These are phyloP conservation scores for Rhea americana DNA, from an alignment of 2,113 vertebrate genomes.

Conservation along the genomic window DNA sequence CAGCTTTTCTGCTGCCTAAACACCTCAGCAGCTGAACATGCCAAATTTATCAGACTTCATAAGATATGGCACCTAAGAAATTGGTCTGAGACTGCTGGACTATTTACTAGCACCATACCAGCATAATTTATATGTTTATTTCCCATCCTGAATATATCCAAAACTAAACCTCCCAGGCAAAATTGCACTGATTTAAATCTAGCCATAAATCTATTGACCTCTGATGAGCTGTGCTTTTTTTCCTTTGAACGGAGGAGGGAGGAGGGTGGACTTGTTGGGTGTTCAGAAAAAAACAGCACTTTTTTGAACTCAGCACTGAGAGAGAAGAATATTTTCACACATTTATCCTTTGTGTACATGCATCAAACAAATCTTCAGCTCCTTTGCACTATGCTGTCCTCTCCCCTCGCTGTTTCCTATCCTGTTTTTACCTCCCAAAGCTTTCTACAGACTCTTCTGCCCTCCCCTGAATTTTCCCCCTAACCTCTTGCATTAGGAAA, in stretches of 20 bases:
- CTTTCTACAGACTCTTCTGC: background rate
- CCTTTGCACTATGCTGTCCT: background rate
- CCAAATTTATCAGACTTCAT: slow-evolving; percentile 58
- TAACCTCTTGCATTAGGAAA: background rate
- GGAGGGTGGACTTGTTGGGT: background rate
- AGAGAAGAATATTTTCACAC: background rate
- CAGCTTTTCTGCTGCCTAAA: slow-evolving; percentile 23
- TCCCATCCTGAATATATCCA: background rate
- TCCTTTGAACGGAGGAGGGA: background rate
- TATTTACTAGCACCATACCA: slow-evolving; percentile 43
- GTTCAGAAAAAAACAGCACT: background rate
- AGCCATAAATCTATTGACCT: slow-evolving; percentile 16
- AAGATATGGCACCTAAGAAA: slow-evolving; percentile 58
- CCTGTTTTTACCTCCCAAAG: background rate
- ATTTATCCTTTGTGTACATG: background rate
- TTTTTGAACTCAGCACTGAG: background rate
- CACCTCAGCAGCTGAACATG: slow-evolving; percentile 30
- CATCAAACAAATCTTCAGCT: background rate
- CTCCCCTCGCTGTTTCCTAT: background rate
- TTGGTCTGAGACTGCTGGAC: slow-evolving; percentile 36
- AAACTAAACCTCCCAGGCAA: slow-evolving; percentile 4
- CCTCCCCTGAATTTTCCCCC: background rate
- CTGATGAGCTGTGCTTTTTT: background rate
- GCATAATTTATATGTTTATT: slow-evolving; percentile 57
- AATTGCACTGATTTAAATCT: slow-evolving; percentile 36